Base-by-base conservation (phyloP, 2,888 invertebrate species). In the Aethes cnicana region DNA sequence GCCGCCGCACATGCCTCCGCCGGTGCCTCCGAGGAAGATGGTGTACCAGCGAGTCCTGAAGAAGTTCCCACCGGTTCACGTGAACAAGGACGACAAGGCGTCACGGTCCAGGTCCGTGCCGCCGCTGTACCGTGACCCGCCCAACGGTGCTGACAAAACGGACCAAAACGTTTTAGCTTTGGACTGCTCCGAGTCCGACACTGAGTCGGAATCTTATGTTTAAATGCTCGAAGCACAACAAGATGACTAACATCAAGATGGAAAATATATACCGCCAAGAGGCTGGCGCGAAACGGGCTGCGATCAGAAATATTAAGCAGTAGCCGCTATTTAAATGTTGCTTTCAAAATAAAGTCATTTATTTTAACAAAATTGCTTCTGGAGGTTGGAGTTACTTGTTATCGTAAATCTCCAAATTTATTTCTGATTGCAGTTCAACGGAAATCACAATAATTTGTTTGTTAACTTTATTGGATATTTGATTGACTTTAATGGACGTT, bases 21-120 rank as follows among this genome's bases (percentile, higher is more conserved):
- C 91, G 1, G 86, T 92, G 21, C 92, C 92, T 1, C 92, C 92
- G 3, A 81, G 92, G 63, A 89, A 90, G 61, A 77, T 85, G 75
- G 77, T 88, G 36, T 88, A 89, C 64, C 88, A 87, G 63, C 77
- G 84, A 63, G 84, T 90, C 2, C 74, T 93, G 32, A 91, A 92
- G 74, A 92, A 93, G 65, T 85, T 92, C 60, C 93, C 92, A 48
- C 92, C 93, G 1, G 93, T 93, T 17, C 93, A 93, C 64, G 91
- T 92, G 62, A 92, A 88, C 61, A 90, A 91, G 50, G 92, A 92
- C 16, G 92, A 92, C 39, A 90, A 91, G 55, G 72, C 74, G 32
- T 75, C 80, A 1, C 77, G 89, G 17, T 89, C 89, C 2, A 88
- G 87, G 59, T 88, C 90, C 12, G 88, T 88, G 18, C 88, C 90